Evolutionary conservation across 2,113 vertebrate species (phyloP).

Genomic region (Gavia stellata): DNA sequence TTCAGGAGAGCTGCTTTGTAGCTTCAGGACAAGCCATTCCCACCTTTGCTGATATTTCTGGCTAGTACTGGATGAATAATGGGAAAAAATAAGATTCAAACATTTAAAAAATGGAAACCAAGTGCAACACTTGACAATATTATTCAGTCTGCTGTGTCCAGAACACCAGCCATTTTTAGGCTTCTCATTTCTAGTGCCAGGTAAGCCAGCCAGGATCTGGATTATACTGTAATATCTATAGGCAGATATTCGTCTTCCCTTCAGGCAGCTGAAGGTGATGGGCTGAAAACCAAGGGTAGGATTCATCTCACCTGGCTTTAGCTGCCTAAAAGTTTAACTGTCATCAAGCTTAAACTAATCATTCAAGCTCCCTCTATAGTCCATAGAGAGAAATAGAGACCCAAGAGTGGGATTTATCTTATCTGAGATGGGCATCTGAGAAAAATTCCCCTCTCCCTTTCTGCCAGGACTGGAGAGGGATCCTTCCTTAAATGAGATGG

Average conservation of each 20-base stretch:
- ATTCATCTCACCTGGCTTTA: neutral
- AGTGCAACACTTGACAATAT: neutral
- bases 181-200: neutral
- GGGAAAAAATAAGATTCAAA: neutral
- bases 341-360: neutral
- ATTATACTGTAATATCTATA: neutral
- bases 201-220: neutral
- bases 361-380: neutral
- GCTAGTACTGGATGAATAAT: neutral
- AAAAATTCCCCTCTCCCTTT: neutral
- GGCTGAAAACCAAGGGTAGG: neutral
- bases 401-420: neutral
- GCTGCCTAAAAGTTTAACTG: neutral
- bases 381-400: neutral
- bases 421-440: neutral
- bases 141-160: neutral
- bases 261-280: neutral
- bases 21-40: neutral
- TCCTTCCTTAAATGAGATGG: neutral
- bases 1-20: neutral
- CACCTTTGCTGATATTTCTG: neutral
- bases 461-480: neutral
- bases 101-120: neutral
- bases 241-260: neutral
- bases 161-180: neutral